Conservation (phyloP, 1,140 invertebrate genomes). For the Amyelois transitella region DNA sequence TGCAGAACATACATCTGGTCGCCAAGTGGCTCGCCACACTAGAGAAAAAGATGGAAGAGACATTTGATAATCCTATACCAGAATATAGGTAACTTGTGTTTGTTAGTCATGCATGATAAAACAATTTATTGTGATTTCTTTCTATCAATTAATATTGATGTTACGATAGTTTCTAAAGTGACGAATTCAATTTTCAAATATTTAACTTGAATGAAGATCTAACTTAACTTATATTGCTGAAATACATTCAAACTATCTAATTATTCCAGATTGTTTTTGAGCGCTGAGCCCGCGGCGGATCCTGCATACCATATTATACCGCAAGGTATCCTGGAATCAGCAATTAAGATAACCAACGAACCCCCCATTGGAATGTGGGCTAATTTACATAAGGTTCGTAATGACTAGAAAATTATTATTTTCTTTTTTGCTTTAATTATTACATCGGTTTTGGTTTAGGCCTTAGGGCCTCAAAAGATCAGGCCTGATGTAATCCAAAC, state of each 20-base stretch:
- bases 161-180: no score
- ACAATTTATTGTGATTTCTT: no score
- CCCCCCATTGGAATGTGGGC: conserved; percentile 95
- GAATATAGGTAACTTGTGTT: conserved; percentile 75
- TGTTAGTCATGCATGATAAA: neutral
- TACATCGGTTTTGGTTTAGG: no score
- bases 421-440: no score
- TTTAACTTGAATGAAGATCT: no score
- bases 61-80: conserved; percentile 79
- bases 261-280: conserved; percentile 75
- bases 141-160: no score
- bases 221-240: no score
- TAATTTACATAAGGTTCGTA: conserved; percentile 87
- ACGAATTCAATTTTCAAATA: no score
- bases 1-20: conserved; percentile 94
- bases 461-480: no score
- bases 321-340: conserved; percentile 92
- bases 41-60: conserved; percentile 93
- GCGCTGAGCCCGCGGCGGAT: conserved; percentile 77
- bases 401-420: neutral
- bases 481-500: no score
- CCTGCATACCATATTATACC: conserved; percentile 76
- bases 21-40: conserved; percentile 89
- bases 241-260: neutral
- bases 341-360: conserved; percentile 97